Evolutionary conservation across 2,797 vertebrate genomes (phyloP).

Genomic region (Phalanger gymnotis): DNA sequence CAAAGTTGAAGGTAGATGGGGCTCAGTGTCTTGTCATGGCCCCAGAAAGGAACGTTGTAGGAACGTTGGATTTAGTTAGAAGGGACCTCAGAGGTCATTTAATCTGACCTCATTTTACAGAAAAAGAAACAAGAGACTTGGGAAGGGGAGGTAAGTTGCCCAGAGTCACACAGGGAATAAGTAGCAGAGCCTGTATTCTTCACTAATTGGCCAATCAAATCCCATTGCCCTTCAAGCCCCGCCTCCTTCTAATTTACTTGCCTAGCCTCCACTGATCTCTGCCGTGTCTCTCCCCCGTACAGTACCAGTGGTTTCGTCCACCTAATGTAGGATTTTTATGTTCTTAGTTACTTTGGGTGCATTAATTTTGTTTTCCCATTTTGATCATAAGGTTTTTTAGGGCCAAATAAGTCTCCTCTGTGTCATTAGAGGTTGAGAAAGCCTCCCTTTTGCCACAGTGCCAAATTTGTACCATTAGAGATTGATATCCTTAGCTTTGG

Average conservation of each 20-base stretch:
- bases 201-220: not conserved
- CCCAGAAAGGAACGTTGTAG: not conserved
- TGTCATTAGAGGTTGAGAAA: not conserved
- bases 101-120: not conserved
- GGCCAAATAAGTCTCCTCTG: not conserved
- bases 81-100: not conserved
- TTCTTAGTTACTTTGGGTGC: not conserved
- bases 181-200: not conserved
- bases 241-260: not conserved
- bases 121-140: not conserved
- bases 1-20: not conserved
- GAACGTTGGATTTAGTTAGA: not conserved
- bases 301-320: not conserved
- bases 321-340: not conserved
- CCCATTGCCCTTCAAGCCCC: too few species aligned
- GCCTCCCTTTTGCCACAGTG: not conserved
- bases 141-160: not conserved
- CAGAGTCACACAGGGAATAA: not conserved
- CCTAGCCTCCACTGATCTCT: not conserved
- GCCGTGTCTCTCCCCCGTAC: not conserved
- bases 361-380: not conserved
- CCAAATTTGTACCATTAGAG: not conserved
- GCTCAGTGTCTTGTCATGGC: not conserved
- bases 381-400: not conserved
- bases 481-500: not conserved